These are phyloP conservation scores for Bursaphelenchus okinawaensis DNA, from an alignment of 2,888 invertebrate species.

Conservation along the genomic window DNA sequence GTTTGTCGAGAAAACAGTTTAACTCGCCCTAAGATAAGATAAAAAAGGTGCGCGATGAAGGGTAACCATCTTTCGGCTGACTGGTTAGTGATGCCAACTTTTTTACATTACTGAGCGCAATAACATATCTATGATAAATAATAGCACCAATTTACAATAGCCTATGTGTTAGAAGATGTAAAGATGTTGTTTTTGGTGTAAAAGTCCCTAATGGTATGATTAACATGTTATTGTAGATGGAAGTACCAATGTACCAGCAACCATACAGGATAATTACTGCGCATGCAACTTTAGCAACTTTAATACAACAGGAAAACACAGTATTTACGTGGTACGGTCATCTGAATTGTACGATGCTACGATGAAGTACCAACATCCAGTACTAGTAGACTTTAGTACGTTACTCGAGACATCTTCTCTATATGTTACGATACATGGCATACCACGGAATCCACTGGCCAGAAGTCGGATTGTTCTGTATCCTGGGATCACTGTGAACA, in stretches of 20 bases:
- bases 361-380: conserved; percentile 9
- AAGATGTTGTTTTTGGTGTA: neutral
- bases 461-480: conserved; percentile 1
- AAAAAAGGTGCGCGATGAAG: neutral
- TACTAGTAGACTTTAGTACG: too few relatives aligned
- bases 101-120: neutral
- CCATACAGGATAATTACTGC: neutral
- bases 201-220: too few relatives aligned
- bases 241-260: neutral
- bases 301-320: neutral
- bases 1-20: neutral
- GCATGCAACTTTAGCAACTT: neutral
- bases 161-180: neutral
- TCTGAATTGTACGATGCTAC: conserved; percentile 10
- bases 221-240: neutral
- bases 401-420: too few relatives aligned
- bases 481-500: conserved; percentile 1
- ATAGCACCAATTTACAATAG: too few relatives aligned
- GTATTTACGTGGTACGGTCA: conserved; percentile 9
- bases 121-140: neutral
- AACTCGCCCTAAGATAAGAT: neutral
- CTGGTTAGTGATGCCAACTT: neutral
- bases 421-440: too few relatives aligned
- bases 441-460: conserved; percentile 10
- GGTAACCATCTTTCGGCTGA: conserved; percentile 11